phyloP scores from a whole-genome alignment of 2,797 vertebrate genomes.

The Distichodus sexfasciatus region DNA sequence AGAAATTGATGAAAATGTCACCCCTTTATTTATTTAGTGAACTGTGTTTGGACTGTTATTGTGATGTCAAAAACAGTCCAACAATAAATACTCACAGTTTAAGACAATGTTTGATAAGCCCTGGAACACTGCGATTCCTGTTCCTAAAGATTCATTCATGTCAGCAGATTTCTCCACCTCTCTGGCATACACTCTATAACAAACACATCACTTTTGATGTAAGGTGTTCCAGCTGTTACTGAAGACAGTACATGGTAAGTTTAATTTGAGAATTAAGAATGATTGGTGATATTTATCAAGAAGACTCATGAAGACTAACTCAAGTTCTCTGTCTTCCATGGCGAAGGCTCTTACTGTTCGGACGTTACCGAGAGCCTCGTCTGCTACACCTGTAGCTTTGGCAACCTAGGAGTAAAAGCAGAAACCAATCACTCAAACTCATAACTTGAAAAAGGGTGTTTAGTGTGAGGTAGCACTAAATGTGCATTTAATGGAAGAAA shows the following conservation, averaged over 20 bases:
- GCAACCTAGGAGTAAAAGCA: constrained; percentile 77
- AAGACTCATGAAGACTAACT: constrained; percentile 69
- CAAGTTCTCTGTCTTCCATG: constrained; percentile 86
- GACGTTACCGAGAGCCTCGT: constrained; percentile 90
- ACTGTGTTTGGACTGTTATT: neutral
- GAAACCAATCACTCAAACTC: neutral
- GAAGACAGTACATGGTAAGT: too few relatives aligned
- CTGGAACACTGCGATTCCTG: constrained; percentile 92
- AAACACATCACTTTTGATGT: neutral
- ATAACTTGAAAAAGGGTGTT: too few relatives aligned
- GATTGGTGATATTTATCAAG: neutral
- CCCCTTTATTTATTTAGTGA: neutral
- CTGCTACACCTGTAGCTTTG: constrained; percentile 87
- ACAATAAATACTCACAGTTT: constrained; percentile 81
- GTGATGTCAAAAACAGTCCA: neutral
- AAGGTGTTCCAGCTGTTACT: too few relatives aligned
- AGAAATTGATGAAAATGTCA: constrained; percentile 4
- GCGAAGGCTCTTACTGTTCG: constrained; percentile 93
- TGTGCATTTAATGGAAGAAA: too few relatives aligned
- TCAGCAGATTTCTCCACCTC: constrained; percentile 84
- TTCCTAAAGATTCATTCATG: constrained; percentile 84
- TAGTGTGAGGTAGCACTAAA: too few relatives aligned
- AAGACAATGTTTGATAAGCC: constrained; percentile 90
- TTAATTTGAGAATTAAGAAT: neutral
- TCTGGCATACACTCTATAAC: constrained; percentile 75